phyloP scores from a whole-genome alignment of 2,888 invertebrate genomes.

The Drosophila nr. perissopoda region DNA sequence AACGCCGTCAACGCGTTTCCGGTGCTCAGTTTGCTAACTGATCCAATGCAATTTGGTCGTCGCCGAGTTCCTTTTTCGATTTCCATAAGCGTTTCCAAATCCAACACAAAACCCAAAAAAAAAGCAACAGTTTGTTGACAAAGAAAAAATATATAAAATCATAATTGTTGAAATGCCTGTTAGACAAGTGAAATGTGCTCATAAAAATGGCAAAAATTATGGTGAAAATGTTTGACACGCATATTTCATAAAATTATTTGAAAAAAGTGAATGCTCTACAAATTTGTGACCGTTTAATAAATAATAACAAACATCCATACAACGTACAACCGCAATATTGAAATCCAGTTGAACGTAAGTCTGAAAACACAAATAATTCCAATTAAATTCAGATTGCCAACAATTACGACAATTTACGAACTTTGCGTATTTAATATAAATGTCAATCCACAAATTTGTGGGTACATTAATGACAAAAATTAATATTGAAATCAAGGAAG shows the following conservation, averaged over 20 bases:
- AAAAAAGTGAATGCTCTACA: constrained; percentile 35
- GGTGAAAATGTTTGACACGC: constrained; percentile 36
- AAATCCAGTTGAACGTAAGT: constrained; percentile 47
- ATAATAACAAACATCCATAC: background rate
- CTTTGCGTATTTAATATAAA: background rate
- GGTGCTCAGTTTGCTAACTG: constrained; percentile 72
- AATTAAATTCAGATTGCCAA: background rate
- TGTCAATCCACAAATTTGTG: constrained; percentile 7
- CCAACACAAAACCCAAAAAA: background rate
- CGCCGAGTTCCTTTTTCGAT: constrained; percentile 35
- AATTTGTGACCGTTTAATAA: constrained; percentile 12
- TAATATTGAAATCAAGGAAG: constrained; percentile 31
- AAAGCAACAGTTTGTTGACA: constrained; percentile 10
- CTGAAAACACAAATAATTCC: background rate
- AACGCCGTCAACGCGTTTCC: constrained; percentile 74
- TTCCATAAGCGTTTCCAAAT: constrained; percentile 7
- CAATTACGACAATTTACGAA: background rate
- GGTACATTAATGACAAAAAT: background rate
- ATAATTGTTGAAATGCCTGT: constrained; percentile 19
- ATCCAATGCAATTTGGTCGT: constrained; percentile 54
- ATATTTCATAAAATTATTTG: constrained; percentile 22
- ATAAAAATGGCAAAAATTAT: constrained; percentile 34
- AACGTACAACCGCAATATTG: constrained; percentile 43
- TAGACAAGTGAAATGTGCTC: constrained; percentile 30
- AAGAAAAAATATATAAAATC: background rate